Percentiles rank a stretch among this genome's conserved stretches.
These are phyloP conservation scores for Tanytarsus gracilentus DNA, from an alignment of 2,888 invertebrate genomes.

Conservation along the genomic window DNA sequence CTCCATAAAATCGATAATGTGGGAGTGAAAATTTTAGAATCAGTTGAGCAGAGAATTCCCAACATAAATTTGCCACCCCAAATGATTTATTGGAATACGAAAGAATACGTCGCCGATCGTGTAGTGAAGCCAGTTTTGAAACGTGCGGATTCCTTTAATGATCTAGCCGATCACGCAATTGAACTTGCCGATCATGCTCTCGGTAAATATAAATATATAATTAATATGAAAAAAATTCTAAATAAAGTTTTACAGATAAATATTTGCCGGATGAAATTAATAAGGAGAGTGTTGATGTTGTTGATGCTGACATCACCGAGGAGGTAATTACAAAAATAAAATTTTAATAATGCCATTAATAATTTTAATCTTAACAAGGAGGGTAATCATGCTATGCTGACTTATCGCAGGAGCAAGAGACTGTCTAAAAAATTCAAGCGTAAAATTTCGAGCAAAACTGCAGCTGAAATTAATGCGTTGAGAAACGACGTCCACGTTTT, in stretches of 20 bases:
- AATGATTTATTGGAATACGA: conserved; percentile 70
- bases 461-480: conserved; percentile 70
- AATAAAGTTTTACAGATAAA: background rate
- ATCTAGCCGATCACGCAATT: conserved; percentile 64
- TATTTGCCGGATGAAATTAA: background rate
- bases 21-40: conserved; percentile 73
- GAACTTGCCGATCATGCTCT: conserved; percentile 72
- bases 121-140: conserved; percentile 61
- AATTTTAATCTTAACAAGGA: too few relatives aligned
- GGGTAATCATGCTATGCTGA: conserved; percentile 53
- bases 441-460: conserved; percentile 64
- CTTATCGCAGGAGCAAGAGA: conserved; percentile 68
- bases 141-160: conserved; percentile 72
- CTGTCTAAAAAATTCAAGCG: conserved; percentile 68
- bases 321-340: too few relatives aligned
- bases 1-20: conserved; percentile 62
- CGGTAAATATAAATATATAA: conserved; percentile 69
- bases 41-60: conserved; percentile 75
- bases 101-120: conserved; percentile 60
- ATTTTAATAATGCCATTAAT: conserved; percentile 2
- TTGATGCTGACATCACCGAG: background rate
- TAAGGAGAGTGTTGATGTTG: conserved; percentile 39
- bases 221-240: too few relatives aligned
- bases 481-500: conserved; percentile 72
- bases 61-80: conserved; percentile 75